A percentile compares a stretch with the other conserved stretches of the same genome.
These are phyloP conservation scores for Oedothorax gibbosus DNA, from an alignment of 1,140 invertebrate species.

Conservation along the genomic window DNA sequence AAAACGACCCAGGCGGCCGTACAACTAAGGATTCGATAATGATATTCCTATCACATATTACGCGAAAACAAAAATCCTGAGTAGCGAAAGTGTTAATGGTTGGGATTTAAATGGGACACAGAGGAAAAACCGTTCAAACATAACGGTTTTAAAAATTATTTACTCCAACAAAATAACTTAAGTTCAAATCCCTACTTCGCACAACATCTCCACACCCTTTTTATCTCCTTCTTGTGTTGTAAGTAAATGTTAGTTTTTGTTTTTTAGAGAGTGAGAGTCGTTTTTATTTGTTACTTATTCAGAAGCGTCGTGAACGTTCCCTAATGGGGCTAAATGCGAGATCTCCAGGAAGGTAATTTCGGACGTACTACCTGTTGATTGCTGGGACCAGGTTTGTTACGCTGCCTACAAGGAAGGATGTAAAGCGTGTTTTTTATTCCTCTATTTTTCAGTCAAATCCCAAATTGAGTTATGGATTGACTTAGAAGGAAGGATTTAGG, in stretches of 20 bases:
- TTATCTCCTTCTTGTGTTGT: conserved; percentile 45
- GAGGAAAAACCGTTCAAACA: too few species aligned
- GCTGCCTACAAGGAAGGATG: neutral
- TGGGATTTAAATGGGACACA: too few species aligned
- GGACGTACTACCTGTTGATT: conserved; percentile 37
- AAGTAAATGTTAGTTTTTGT: conserved; percentile 53
- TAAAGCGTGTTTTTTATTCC: neutral
- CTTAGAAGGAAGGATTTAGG: conserved; percentile 8
- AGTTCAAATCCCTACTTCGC: neutral
- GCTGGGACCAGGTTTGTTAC: conserved; percentile 6
- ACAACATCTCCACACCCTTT: neutral
- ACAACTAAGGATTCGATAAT: too few species aligned
- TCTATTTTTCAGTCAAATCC: too few species aligned
- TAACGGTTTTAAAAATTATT: too few species aligned
- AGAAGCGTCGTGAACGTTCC: conserved; percentile 19
- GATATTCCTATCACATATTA: too few species aligned
- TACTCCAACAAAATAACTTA: neutral
- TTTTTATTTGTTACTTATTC: conserved; percentile 27
- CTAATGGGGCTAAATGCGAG: conserved; percentile 36
- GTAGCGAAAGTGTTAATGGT: too few species aligned
- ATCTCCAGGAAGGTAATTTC: conserved; percentile 31
- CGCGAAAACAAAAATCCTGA: too few species aligned
- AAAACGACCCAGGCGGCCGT: too few species aligned
- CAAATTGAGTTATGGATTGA: conserved; percentile 4
- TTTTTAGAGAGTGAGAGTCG: neutral